Evolutionary conservation across 2,888 invertebrate species (phyloP).

Genomic region (Brachylomia viminalis): DNA sequence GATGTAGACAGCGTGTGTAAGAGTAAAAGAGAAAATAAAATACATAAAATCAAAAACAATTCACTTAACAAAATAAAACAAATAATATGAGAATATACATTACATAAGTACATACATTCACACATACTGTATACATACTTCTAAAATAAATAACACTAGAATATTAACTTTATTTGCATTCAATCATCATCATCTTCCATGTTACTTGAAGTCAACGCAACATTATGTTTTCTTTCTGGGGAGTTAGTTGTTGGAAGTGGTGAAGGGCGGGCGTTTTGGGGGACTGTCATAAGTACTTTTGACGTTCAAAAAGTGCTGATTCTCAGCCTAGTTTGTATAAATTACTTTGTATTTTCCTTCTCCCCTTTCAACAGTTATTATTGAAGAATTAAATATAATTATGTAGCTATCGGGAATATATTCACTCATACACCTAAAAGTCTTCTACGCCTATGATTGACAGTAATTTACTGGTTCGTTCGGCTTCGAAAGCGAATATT

Average conservation of each 20-base stretch:
- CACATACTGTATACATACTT: no score
- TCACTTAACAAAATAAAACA: no score
- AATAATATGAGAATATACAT: no score
- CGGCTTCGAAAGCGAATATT: slow-evolving; percentile 48
- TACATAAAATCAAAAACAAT: no score
- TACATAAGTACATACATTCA: no score
- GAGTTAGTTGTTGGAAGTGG: not conserved
- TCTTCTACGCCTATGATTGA: slow-evolving; percentile 9
- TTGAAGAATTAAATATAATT: slow-evolving; percentile 5
- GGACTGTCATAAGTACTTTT: not conserved
- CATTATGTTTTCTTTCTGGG: not conserved
- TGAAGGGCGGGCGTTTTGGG: not conserved
- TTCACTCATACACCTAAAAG: not conserved
- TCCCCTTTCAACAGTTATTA: not conserved
- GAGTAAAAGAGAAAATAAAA: no score
- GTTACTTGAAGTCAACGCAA: not conserved
- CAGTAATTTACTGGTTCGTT: slow-evolving; percentile 36
- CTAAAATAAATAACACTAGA: no score
- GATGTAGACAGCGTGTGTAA: no score
- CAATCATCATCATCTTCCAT: no score
- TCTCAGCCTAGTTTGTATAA: not conserved
- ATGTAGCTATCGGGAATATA: not conserved
- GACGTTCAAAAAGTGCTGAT: not conserved
- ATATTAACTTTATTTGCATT: not conserved
- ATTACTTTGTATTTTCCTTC: not conserved